Conservation (phyloP, 2,888 invertebrate genomes). For the Odontothrips loti region DNA sequence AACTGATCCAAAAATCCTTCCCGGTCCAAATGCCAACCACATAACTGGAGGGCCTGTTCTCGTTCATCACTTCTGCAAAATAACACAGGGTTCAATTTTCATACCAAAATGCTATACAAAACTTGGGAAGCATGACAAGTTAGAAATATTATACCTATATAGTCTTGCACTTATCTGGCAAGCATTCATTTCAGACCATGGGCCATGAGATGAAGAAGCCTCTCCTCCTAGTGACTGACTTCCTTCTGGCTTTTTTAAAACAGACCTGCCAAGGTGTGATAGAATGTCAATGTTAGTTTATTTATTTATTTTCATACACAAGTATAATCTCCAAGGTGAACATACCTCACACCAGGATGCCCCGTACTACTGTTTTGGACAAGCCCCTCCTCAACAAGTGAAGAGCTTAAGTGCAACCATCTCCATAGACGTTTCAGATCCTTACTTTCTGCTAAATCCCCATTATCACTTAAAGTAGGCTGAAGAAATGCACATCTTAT, state of each 20-base stretch:
- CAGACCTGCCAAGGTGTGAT: neutral
- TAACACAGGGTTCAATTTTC: slow-evolving; percentile 30
- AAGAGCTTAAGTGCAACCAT: slow-evolving; percentile 69
- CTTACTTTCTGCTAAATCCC: slow-evolving; percentile 69
- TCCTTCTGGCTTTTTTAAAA: neutral
- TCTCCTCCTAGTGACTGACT: slow-evolving; percentile 52
- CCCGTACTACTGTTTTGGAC: slow-evolving; percentile 37
- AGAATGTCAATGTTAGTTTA: neutral
- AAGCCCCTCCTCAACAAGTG: slow-evolving; percentile 63
- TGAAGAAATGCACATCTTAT: slow-evolving; percentile 43
- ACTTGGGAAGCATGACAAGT: neutral
- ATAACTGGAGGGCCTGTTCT: slow-evolving; percentile 74
- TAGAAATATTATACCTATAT: slow-evolving; percentile 49
- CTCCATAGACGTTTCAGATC: slow-evolving; percentile 77
- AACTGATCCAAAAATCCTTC: slow-evolving; percentile 47
- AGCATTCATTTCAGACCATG: slow-evolving; percentile 61
- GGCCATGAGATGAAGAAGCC: slow-evolving; percentile 49
- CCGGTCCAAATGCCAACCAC: slow-evolving; percentile 85
- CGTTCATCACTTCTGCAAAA: slow-evolving; percentile 63
- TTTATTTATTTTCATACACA: neutral
- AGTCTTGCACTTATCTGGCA: slow-evolving; percentile 53
- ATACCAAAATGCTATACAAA: slow-evolving; percentile 32
- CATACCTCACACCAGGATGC: slow-evolving; percentile 45
- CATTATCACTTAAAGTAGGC: slow-evolving; percentile 74
- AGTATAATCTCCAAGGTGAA: neutral